Evolutionary conservation across 2,888 invertebrate genomes (phyloP).

Genomic region (Cataglyphis rosenhaueri): DNA sequence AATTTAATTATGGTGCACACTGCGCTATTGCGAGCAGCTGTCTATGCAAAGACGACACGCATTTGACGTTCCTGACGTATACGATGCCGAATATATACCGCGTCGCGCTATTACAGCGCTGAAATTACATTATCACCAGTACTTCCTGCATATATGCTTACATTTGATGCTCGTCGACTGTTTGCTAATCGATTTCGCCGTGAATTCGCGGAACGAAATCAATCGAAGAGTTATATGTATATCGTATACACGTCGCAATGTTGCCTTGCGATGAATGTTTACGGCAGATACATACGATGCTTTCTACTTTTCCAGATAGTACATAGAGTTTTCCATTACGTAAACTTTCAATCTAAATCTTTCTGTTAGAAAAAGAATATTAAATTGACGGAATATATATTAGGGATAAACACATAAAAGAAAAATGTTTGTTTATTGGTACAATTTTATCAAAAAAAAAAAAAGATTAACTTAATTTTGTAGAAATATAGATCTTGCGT

Average conservation of each 20-base stretch:
- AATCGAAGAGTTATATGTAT: conserved; percentile 23
- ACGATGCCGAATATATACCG: conserved; percentile 39
- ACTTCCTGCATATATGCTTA: conserved; percentile 42
- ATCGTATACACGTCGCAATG: conserved; percentile 10
- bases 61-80: conserved; percentile 43
- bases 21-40: conserved; percentile 26
- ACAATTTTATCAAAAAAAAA: neutral
- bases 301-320: neutral
- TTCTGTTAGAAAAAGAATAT: neutral
- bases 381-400: neutral
- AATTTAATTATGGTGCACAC: conserved; percentile 38
- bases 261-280: neutral
- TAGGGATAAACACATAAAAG: neutral
- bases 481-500: neutral
- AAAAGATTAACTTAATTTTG: neutral
- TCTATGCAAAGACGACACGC: conserved; percentile 47
- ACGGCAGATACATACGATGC: neutral
- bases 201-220: conserved; percentile 38
- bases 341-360: neutral
- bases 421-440: neutral
- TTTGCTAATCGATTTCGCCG: conserved; percentile 49
- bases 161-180: conserved; percentile 47
- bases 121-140: conserved; percentile 50
- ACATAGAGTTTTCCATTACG: conserved; percentile 2
- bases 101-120: conserved; percentile 38